Conservation (phyloP, 2,888 invertebrate species). For the Chrysolina americana region DNA sequence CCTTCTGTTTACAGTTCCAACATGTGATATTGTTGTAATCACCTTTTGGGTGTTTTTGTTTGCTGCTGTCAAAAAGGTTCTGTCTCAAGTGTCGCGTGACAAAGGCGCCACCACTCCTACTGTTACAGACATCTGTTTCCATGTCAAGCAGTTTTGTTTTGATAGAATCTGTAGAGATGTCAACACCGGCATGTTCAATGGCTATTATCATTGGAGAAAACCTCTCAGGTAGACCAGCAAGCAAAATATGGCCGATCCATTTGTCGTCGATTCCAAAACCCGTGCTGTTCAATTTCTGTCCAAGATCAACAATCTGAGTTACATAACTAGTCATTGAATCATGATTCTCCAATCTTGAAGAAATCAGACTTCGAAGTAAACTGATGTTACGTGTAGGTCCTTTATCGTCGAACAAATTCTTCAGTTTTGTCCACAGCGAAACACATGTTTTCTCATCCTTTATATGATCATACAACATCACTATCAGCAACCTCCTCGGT, state of each 20-base stretch:
- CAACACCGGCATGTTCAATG: constrained; percentile 54
- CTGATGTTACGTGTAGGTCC: background rate
- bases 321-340: too few species aligned
- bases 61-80: background rate
- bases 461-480: background rate
- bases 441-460: background rate
- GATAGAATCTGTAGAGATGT: constrained; percentile 52
- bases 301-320: too few species aligned
- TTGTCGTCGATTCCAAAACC: too few species aligned
- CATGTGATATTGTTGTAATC: constrained; percentile 1
- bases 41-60: background rate
- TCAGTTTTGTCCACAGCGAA: background rate
- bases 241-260: too few species aligned
- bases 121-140: constrained; percentile 22
- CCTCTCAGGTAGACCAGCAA: constrained; percentile 44
- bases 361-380: too few species aligned
- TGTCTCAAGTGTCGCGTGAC: background rate
- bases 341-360: background rate
- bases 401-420: constrained; percentile 1
- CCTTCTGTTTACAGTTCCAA: constrained; percentile 1
- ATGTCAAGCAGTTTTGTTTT: constrained; percentile 56
- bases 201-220: constrained; percentile 54
- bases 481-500: too few species aligned
- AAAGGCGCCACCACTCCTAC: constrained; percentile 41
- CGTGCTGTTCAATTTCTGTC: too few species aligned